Conservation (phyloP, 2,113 vertebrate genomes). For the Potamarius usumacintae region DNA sequence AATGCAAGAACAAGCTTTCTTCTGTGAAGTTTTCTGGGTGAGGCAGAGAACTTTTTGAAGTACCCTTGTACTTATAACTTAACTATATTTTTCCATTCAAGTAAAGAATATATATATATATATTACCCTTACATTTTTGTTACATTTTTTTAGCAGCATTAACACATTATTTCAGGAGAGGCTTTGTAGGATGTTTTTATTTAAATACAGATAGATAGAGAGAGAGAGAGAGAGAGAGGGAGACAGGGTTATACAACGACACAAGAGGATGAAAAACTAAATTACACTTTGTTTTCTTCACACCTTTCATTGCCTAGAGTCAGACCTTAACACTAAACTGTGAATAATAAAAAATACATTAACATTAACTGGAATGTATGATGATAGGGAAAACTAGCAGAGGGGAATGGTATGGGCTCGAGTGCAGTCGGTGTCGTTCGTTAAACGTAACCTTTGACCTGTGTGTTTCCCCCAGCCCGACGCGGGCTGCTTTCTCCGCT, state of each 20-base stretch:
- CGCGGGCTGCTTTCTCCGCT: constrained; percentile 77
- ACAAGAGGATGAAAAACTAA: constrained; percentile 64
- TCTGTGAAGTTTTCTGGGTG: no score
- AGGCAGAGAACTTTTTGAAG: no score
- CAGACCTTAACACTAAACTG: constrained; percentile 40
- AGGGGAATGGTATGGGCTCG: constrained; percentile 48
- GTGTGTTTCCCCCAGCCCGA: constrained; percentile 67
- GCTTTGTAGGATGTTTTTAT: constrained; percentile 64
- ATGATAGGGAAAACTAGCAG: constrained; percentile 64
- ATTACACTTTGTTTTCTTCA: constrained; percentile 63
- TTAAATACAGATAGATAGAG: constrained; percentile 57
- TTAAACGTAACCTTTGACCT: constrained; percentile 81
- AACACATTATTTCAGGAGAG: constrained; percentile 1
- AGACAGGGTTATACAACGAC: constrained; percentile 63
- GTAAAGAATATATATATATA: neutral
- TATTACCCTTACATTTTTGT: neutral
- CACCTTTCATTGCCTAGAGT: constrained; percentile 56
- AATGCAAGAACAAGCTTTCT: no score
- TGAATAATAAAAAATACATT: constrained; percentile 64
- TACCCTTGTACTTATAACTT: neutral
- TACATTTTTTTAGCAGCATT: neutral
- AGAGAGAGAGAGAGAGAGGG: constrained; percentile 2
- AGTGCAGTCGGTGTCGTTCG: constrained; percentile 27
- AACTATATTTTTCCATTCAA: neutral
- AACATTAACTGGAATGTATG: constrained; percentile 72